Percentiles rank a stretch among this genome's conserved stretches.
Evolutionary conservation across 1,140 invertebrate species (phyloP).

Genomic region (Mya arenaria): DNA sequence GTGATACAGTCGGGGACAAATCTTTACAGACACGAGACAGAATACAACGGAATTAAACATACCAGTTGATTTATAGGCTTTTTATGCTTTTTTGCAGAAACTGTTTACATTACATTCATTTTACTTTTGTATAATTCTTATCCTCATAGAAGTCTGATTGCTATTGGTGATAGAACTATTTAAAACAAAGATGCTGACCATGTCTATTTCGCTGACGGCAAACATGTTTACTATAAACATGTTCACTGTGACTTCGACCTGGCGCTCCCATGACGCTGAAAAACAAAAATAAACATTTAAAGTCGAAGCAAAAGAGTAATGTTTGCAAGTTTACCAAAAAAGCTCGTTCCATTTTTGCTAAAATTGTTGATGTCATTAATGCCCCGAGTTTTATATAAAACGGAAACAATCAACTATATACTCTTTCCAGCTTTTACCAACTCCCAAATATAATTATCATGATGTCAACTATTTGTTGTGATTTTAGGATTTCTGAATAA

Average conservation of each 20-base stretch:
- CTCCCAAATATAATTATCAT: no score
- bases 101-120: not conserved
- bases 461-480: no score
- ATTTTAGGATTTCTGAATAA: no score
- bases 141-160: not conserved
- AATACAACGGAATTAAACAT: not conserved
- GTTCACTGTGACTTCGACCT: slow-evolving; percentile 9
- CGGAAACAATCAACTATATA: no score
- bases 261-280: not conserved
- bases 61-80: not conserved
- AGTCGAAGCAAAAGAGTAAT: no score
- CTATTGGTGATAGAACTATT: not conserved
- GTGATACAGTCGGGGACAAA: not conserved
- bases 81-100: not conserved
- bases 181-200: slow-evolving; percentile 5
- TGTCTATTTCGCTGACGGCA: not conserved
- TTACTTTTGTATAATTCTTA: not conserved
- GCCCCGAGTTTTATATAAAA: no score
- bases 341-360: no score
- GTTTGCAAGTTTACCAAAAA: no score
- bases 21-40: not conserved
- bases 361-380: no score
- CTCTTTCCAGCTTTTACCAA: no score
- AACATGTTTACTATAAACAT: slow-evolving; percentile 13
- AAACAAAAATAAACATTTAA: no score